phyloP scores from a whole-genome alignment of 2,888 invertebrate genomes.

The Blastobasis adustella region DNA sequence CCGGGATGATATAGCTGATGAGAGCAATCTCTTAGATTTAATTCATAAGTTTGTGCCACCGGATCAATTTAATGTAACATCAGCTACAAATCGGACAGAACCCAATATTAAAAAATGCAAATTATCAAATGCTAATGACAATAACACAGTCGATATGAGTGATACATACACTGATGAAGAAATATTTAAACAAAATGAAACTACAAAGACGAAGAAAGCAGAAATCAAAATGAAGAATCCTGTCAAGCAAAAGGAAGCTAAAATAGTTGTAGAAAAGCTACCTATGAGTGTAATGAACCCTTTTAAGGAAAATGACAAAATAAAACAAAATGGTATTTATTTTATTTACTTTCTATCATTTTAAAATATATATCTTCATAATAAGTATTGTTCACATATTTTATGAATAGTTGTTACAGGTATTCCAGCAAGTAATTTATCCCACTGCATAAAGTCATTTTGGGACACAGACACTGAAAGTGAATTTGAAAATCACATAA shows the following conservation, averaged over 20 bases:
- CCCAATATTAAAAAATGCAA: constrained; percentile 24
- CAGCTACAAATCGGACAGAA: constrained; percentile 29
- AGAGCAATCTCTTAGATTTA: constrained; percentile 48
- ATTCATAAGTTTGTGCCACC: constrained; percentile 60
- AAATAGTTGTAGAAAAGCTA: constrained; percentile 16
- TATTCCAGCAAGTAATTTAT: constrained; percentile 18
- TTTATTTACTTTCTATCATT: neutral
- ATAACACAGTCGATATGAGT: constrained; percentile 38
- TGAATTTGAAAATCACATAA: constrained; percentile 33
- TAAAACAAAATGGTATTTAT: constrained; percentile 9
- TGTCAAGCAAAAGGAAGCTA: constrained; percentile 11
- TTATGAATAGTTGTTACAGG: constrained; percentile 17
- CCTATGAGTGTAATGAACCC: neutral
- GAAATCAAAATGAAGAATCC: constrained; percentile 11
- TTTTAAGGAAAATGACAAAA: neutral
- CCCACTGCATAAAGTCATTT: constrained; percentile 35
- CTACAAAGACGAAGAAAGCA: constrained; percentile 14
- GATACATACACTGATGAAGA: constrained; percentile 65
- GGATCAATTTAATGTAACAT: constrained; percentile 46
- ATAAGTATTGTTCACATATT: neutral
- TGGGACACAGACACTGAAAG: constrained; percentile 59
- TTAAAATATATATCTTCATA: constrained; percentile 2
- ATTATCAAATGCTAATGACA: constrained; percentile 20
- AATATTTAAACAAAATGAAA: constrained; percentile 30
- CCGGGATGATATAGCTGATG: constrained; percentile 41